phyloP scores from a whole-genome alignment of 2,113 vertebrate species.

The Rhabdomys dilectus region DNA sequence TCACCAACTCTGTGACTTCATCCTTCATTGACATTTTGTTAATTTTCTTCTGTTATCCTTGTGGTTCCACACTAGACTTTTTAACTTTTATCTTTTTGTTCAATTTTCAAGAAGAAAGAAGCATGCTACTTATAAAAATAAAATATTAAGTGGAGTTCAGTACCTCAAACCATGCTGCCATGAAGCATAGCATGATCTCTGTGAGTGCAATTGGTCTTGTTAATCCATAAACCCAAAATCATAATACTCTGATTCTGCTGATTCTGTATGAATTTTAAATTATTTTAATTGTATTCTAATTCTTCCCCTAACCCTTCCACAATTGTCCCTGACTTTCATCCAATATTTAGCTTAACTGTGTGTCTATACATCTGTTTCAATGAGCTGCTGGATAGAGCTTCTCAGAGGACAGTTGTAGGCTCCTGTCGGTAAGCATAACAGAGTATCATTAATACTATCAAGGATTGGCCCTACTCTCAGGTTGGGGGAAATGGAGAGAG shows the following conservation, averaged over 20 bases:
- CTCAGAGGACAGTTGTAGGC: no score
- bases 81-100: background rate
- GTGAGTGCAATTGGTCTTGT: background rate
- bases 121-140: background rate
- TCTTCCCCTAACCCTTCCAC: background rate
- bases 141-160: background rate
- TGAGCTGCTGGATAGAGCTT: background rate
- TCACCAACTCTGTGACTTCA: no score
- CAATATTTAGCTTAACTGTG: background rate
- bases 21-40: no score
- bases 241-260: background rate
- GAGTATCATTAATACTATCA: no score
- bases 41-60: background rate
- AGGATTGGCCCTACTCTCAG: no score
- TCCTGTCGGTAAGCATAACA: no score
- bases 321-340: background rate
- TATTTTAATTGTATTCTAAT: no score
- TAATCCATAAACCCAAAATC: background rate
- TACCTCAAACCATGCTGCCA: background rate
- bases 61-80: background rate
- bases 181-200: background rate
- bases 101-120: conserved; percentile 40
- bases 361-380: background rate
- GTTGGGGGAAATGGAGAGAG: no score
- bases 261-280: background rate